Evolutionary conservation across 1,140 invertebrate genomes (phyloP).

Genomic region (Platyscapa corneri): DNA sequence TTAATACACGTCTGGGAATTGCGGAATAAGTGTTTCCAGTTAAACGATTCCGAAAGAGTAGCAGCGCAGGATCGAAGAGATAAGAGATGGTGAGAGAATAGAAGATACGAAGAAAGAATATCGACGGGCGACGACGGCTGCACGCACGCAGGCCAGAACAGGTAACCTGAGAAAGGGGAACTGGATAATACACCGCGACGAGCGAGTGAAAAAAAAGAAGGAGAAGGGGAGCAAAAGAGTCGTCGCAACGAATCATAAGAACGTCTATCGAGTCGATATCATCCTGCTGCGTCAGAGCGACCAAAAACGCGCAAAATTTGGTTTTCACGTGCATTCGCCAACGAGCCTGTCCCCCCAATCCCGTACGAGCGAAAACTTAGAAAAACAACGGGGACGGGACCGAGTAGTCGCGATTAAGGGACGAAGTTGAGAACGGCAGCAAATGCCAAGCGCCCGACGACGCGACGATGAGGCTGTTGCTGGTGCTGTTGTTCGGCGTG

Average conservation of each 20-base stretch:
- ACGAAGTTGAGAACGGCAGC: neutral
- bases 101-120: neutral
- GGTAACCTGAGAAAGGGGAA: conserved; percentile 45
- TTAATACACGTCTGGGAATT: neutral
- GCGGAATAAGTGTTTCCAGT: neutral
- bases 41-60: neutral
- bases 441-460: conserved; percentile 14
- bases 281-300: too few species aligned
- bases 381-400: neutral
- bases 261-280: neutral
- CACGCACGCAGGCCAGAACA: neutral
- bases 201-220: neutral
- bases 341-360: too few species aligned
- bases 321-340: too few species aligned
- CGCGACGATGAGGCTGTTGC: conserved; percentile 14
- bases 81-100: neutral
- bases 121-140: neutral
- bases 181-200: too few species aligned
- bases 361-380: neutral
- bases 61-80: neutral
- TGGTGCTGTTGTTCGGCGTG: conserved; percentile 5
- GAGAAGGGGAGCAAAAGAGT: neutral
- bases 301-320: too few species aligned
- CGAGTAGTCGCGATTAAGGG: neutral
- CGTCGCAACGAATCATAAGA: neutral